phyloP scores from a whole-genome alignment of 2,888 invertebrate species.

The Meloe dianella region DNA sequence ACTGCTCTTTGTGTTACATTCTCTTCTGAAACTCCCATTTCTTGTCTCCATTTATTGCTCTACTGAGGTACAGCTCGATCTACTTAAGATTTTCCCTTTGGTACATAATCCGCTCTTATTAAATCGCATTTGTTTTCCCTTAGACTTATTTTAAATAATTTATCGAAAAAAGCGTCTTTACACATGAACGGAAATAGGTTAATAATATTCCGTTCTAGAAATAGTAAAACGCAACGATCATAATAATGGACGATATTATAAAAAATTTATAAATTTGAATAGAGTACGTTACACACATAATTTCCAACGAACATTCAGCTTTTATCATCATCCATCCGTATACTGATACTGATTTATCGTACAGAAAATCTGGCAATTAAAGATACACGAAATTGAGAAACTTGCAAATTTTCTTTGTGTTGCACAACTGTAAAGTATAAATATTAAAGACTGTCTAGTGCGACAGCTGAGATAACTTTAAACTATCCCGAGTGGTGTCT shows the following conservation, averaged over 20 bases:
- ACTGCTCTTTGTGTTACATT: constrained; percentile 30
- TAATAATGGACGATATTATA: constrained; percentile 11
- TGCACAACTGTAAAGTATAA: constrained; percentile 45
- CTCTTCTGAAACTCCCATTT: constrained; percentile 28
- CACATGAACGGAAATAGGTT: constrained; percentile 10
- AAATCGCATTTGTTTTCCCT: not conserved
- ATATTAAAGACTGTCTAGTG: constrained; percentile 53
- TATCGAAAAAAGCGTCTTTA: not conserved
- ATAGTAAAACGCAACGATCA: not conserved
- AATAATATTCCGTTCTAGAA: constrained; percentile 1
- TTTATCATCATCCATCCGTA: not conserved
- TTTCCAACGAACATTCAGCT: not conserved
- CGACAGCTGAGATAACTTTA: constrained; percentile 54
- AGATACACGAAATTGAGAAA: constrained; percentile 20
- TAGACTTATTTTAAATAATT: not conserved
- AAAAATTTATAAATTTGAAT: constrained; percentile 10
- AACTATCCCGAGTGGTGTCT: constrained; percentile 53
- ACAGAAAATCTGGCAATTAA: not conserved
- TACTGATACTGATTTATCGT: not conserved
- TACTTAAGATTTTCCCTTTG: constrained; percentile 28
- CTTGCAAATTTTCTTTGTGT: constrained; percentile 28
- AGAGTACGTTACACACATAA: not conserved
- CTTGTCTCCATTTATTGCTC: constrained; percentile 44
- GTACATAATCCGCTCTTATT: constrained; percentile 3
- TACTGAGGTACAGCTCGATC: constrained; percentile 36